Evolutionary conservation across 2,797 vertebrate species (phyloP), one percentile per base, ranked within the genome.

Genomic region (Synanceia verrucosa): DNA sequence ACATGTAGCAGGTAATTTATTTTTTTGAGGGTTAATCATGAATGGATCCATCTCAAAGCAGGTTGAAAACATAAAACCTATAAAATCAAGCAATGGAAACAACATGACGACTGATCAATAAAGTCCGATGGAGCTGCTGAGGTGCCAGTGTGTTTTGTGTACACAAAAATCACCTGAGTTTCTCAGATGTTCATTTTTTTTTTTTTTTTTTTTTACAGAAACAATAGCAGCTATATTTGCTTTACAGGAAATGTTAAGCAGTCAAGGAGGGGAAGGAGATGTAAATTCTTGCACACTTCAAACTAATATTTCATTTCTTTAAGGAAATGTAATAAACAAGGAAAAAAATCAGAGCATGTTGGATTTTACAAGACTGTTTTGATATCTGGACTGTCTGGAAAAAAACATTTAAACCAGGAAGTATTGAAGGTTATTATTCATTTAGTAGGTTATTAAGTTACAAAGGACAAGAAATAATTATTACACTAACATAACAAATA

Each of bases 71-170:
- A 56, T 5, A 29, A 14, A 21, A 10, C 11, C 4, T 29, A 33
- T n/a, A 1, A 60, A 29, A 50, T 44, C 5, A 46, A 81, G 28
- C 41, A 26, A 69, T 9, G 68, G 24, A 63, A 41, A 44, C 21
- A 1, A 47, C 33, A 19, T 56, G n/a, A 67, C 21, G 39, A 61
- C 65, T 48, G 19, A 16, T 61, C 2, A 78, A 78, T 76, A 74
- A 78, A 71, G 33, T 26, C 36, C 72, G n/a, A 57, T 26, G 34
- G 33, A 62, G 28, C 5, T 23, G 11, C 41, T 47, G 18, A 24
- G 23, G 5, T 36, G 13, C 16, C 23, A 51, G 28, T 44, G 11
- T 58, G 11, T 44, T 57, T 39, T 33, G 8, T 62, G 23, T 56
- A 5, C 36, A 31, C 3, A 26, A 33, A 13, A 39, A 33, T 4